Evolutionary conservation across 2,888 invertebrate genomes (phyloP).

Genomic region (Petrophora chlorosata): DNA sequence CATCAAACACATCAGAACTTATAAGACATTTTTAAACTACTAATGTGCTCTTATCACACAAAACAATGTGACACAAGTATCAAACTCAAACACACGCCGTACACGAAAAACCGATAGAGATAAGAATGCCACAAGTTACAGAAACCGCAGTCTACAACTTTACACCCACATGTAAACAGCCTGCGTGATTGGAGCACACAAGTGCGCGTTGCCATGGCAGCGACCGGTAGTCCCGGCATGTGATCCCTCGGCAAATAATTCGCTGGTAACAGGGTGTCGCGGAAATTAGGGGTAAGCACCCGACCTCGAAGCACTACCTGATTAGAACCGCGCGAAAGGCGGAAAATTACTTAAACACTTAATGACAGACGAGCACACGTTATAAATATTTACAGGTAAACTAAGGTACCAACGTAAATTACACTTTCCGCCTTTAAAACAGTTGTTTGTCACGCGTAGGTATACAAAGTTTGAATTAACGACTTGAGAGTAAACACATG

Average conservation of each 20-base stretch:
- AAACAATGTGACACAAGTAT: too few species aligned
- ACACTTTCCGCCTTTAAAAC: conserved; percentile 48
- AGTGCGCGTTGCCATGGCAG: conserved; percentile 56
- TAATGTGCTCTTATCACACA: too few species aligned
- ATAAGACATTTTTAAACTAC: too few species aligned
- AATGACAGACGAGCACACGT: conserved; percentile 48
- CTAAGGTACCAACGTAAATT: conserved; percentile 14
- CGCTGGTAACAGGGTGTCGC: conserved; percentile 74
- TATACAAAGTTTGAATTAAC: conserved; percentile 69
- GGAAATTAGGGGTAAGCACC: conserved; percentile 72
- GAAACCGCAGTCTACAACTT: conserved; percentile 66
- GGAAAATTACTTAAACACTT: conserved; percentile 75
- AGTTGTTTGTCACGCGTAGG: conserved; percentile 48
- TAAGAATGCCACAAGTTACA: conserved; percentile 67
- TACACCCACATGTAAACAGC: conserved; percentile 53
- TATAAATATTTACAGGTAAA: conserved; percentile 66
- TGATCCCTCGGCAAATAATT: conserved; percentile 72
- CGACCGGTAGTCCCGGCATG: too few species aligned
- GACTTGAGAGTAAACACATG: conserved; percentile 67
- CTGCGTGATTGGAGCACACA: conserved; percentile 59
- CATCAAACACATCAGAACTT: too few species aligned
- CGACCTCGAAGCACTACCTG: conserved; percentile 65
- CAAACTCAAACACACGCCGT: conserved; percentile 44
- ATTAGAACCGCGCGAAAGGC: conserved; percentile 65
- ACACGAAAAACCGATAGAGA: conserved; percentile 60